A percentile compares a stretch with the other conserved stretches of the same genome.
phyloP scores from a whole-genome alignment of 2,888 invertebrate genomes.

The Molanna angustata region DNA sequence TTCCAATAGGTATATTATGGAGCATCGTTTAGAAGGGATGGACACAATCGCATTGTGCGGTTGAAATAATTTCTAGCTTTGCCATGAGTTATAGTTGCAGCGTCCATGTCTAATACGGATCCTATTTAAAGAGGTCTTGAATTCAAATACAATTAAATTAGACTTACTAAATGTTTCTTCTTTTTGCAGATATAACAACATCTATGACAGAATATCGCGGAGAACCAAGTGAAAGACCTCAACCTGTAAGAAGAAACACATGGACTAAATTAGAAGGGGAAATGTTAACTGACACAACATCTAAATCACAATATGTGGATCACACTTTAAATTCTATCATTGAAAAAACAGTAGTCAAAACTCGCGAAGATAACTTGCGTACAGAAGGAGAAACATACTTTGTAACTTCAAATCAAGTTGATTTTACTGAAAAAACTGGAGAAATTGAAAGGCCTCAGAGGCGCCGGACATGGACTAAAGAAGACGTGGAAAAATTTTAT shows the following conservation, averaged over 20 bases:
- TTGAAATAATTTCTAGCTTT: too few relatives aligned
- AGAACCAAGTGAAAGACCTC: slow-evolving; percentile 62
- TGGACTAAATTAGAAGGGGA: slow-evolving; percentile 78
- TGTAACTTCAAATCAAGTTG: slow-evolving; percentile 61
- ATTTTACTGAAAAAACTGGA: slow-evolving; percentile 59
- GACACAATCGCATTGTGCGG: too few relatives aligned
- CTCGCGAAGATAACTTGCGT: slow-evolving; percentile 63
- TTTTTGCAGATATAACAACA: slow-evolving; percentile 64
- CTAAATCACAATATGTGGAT: slow-evolving; percentile 64
- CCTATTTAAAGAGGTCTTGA: too few relatives aligned
- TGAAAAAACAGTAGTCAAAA: slow-evolving; percentile 59
- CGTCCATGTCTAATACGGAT: too few relatives aligned
- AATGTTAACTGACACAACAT: slow-evolving; percentile 67
- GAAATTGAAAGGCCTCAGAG: slow-evolving; percentile 57
- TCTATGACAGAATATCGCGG: slow-evolving; percentile 67
- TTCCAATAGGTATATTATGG: too few relatives aligned
- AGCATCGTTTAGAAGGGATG: too few relatives aligned
- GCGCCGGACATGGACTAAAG: slow-evolving; percentile 69
- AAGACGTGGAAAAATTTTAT: slow-evolving; percentile 69
- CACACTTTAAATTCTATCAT: slow-evolving; percentile 52
- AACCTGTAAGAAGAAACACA: slow-evolving; percentile 68
- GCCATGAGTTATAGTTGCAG: too few relatives aligned
- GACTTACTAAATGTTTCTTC: too few relatives aligned
- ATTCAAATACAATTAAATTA: too few relatives aligned
- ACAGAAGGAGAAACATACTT: slow-evolving; percentile 68